phyloP scores from a whole-genome alignment of 2,113 vertebrate species.

The Sinocyclocheilus anshuiensis region DNA sequence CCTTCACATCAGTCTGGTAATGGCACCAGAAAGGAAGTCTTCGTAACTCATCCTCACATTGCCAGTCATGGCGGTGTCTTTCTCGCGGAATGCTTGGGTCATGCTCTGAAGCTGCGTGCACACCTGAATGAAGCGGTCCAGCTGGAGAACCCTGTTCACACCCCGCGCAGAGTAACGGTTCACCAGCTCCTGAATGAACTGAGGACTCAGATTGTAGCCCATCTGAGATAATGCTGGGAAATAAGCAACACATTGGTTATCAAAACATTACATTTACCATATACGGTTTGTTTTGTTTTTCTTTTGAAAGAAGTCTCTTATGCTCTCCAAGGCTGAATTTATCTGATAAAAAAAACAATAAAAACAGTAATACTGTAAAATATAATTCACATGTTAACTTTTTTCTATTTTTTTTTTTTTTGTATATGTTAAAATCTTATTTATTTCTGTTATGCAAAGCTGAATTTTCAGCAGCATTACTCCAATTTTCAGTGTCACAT shows the following conservation, averaged over 20 bases:
- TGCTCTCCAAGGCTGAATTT: no score
- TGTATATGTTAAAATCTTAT: neutral
- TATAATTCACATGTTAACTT: no score
- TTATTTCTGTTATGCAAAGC: neutral
- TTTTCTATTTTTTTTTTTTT: neutral
- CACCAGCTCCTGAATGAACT: constrained; percentile 87
- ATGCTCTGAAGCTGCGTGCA: constrained; percentile 91
- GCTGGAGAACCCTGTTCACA: constrained; percentile 78
- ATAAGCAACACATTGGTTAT: constrained; percentile 23
- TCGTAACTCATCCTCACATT: constrained; percentile 86
- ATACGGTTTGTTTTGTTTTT: neutral
- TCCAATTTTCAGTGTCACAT: neutral
- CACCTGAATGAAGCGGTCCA: constrained; percentile 94
- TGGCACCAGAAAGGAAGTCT: constrained; percentile 87
- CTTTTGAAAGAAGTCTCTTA: neutral
- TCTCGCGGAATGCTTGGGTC: constrained; percentile 89
- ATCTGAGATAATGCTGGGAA: constrained; percentile 87
- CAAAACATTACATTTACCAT: neutral
- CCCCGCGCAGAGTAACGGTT: constrained; percentile 69
- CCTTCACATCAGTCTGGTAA: constrained; percentile 85
- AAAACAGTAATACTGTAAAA: neutral
- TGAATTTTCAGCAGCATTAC: neutral
- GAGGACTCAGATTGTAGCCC: constrained; percentile 94
- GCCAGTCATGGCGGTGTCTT: constrained; percentile 82
- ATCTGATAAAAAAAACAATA: neutral